Evolutionary conservation across 2,113 vertebrate genomes (phyloP), one percentile per base, ranked within the genome.

Genomic region (Cyanoderma ruficeps): DNA sequence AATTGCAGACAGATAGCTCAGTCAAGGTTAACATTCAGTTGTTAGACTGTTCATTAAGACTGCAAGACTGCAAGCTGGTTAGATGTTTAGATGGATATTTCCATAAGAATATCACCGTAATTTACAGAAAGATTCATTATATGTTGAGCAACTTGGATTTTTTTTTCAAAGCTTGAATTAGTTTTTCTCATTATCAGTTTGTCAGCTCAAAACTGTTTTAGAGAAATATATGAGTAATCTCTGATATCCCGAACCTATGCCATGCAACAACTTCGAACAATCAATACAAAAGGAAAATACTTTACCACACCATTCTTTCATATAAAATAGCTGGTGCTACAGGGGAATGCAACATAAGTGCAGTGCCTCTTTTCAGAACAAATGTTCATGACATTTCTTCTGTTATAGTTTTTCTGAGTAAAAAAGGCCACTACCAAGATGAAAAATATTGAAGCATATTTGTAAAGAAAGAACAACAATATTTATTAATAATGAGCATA

Each of bases 401-500:
- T 77, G 76, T 88, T 76, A 83, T 52, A 80, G 90, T 93, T 95
- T 69, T 96, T 95, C 65, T 84, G 87, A 89, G 84, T 87, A 90
- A 84, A 76, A 91, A 92, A 91, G 96, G 80, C 76, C 13, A 89
- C 90, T 91, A 70, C 56, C 74, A 96, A 96, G 93, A 94, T 96
- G 89, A 97, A 95, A 96, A 96, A 91, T 52, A 82, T 89, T 97
- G 94, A 77, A 69, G 71, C 64, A 42, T 37, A 53, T 67, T 49
- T 41, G 25, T 69, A 84, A 84, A 84, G 90, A 95, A 97, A 97
- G 86, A 97, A 92, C 91, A 97, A 64, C 90, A 92, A 74, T 96
- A 83, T 96, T 96, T 97, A 95, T 97, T 97, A 94, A 94, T 96
- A 97, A 96, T 63, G 63, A 91, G 56, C 84, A 91, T 89, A 85